phyloP scores from a whole-genome alignment of 2,113 vertebrate species.

The Rhegmatorhina hoffmannsi region DNA sequence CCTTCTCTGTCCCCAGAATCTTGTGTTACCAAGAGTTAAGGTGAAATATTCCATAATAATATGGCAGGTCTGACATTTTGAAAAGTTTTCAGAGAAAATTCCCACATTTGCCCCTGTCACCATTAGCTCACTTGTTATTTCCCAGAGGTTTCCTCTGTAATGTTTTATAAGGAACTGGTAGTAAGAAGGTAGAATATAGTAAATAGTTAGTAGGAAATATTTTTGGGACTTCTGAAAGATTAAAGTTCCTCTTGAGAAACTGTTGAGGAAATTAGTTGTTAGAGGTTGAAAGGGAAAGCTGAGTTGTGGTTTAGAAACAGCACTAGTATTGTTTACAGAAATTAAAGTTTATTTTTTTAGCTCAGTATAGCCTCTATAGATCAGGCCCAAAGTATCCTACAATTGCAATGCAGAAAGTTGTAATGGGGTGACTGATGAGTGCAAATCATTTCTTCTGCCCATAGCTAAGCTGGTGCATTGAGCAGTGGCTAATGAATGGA shows the following conservation, averaged over 20 bases:
- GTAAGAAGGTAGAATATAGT: background rate
- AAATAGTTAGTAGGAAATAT: background rate
- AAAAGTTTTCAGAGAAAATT: slow-evolving; percentile 44
- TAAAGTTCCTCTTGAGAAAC: slow-evolving; percentile 28
- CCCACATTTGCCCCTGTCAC: slow-evolving; percentile 10
- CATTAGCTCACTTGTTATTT: slow-evolving; percentile 47
- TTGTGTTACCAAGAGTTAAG: background rate
- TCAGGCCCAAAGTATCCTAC: background rate
- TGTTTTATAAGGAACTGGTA: slow-evolving; percentile 21
- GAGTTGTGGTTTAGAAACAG: background rate
- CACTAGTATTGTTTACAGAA: background rate
- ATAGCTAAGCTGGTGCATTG: background rate
- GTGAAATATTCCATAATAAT: background rate
- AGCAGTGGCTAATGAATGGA: background rate
- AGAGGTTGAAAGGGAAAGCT: slow-evolving; percentile 47
- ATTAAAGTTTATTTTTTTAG: background rate
- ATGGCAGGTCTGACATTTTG: background rate
- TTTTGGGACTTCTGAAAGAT: slow-evolving; percentile 36
- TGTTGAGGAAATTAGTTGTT: slow-evolving; percentile 3
- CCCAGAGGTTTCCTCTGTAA: slow-evolving; percentile 32
- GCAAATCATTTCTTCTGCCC: background rate
- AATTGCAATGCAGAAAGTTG: background rate
- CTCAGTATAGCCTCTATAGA: background rate
- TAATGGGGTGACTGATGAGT: background rate
- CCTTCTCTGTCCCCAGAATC: background rate